Evolutionary conservation across 2,113 vertebrate species (phyloP).

Genomic region (Genyomyrus donnyi): DNA sequence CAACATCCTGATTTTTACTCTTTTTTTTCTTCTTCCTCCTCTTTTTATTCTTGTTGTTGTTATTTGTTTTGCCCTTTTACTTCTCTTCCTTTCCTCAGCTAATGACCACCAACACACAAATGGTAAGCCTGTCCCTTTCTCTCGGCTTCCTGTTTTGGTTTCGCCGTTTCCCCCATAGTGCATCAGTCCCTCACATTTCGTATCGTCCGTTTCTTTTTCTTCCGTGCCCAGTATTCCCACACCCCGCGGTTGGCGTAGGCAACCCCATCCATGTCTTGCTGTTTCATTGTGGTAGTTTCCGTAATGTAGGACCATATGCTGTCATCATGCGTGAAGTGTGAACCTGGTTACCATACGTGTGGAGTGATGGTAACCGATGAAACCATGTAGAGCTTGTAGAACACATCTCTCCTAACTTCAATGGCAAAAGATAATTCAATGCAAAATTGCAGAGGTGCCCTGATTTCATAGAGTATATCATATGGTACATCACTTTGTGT

Average conservation of each 20-base stretch:
- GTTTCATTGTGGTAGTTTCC: slow-evolving; percentile 28
- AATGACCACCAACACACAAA: slow-evolving; percentile 93
- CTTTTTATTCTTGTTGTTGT: slow-evolving; percentile 65
- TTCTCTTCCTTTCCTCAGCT: slow-evolving; percentile 88
- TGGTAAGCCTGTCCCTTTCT: slow-evolving; percentile 83
- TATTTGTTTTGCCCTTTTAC: slow-evolving; percentile 68
- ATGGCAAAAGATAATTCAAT: slow-evolving; percentile 29
- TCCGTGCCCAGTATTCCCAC: not conserved
- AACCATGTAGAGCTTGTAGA: not conserved
- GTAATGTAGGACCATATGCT: slow-evolving; percentile 31
- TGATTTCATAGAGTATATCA: slow-evolving; percentile 20
- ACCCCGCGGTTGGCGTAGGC: not conserved
- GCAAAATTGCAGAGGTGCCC: not conserved
- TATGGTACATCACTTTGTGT: not conserved
- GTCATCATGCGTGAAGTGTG: slow-evolving; percentile 19
- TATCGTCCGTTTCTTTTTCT: not conserved
- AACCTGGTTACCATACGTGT: not conserved
- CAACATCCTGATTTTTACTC: slow-evolving; percentile 61
- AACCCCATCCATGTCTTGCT: not conserved
- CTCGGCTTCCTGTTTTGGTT: slow-evolving; percentile 45
- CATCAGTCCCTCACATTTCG: slow-evolving; percentile 32
- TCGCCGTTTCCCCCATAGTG: slow-evolving; percentile 62
- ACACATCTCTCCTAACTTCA: slow-evolving; percentile 20
- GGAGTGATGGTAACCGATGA: not conserved
- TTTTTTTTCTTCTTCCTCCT: slow-evolving; percentile 49